A percentile compares a stretch with the other conserved stretches of the same genome.
Conservation (phyloP, 2,888 invertebrate species). For the Schizaphis graminum region DNA sequence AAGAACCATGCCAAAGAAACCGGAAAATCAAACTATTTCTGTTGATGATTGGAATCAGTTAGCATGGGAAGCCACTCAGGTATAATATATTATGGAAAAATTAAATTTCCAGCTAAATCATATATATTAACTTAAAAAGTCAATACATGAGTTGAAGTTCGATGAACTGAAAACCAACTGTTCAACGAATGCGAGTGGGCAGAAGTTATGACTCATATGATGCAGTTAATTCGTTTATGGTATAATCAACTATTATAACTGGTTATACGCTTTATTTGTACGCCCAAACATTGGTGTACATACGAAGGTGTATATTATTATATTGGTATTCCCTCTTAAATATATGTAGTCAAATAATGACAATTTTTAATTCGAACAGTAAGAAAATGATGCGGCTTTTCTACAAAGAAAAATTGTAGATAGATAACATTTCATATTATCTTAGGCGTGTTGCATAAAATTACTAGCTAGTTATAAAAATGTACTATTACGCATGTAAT, state of each 20-base stretch:
- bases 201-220: slow-evolving; percentile 43
- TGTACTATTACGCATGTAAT: not conserved
- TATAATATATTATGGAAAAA: slow-evolving; percentile 28
- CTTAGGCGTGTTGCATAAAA: not conserved
- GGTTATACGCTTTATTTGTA: slow-evolving; percentile 42
- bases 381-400: not conserved
- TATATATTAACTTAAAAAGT: not conserved
- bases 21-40: slow-evolving; percentile 37
- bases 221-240: slow-evolving; percentile 64
- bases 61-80: slow-evolving; percentile 67
- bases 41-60: slow-evolving; percentile 66
- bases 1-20: slow-evolving; percentile 45
- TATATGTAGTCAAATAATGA: slow-evolving; percentile 1
- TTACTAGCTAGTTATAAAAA: not conserved
- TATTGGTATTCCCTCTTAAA: not conserved
- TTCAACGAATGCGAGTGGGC: slow-evolving; percentile 48
- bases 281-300: slow-evolving; percentile 52
- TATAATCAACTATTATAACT: slow-evolving; percentile 59
- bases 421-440: not conserved
- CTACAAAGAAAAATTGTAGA: not conserved
- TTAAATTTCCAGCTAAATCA: not conserved
- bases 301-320: slow-evolving; percentile 43
- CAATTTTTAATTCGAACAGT: slow-evolving; percentile 9
- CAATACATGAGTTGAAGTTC: slow-evolving; percentile 33
- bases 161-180: slow-evolving; percentile 49